Percentiles rank a stretch among this genome's conserved stretches.
Evolutionary conservation across 92 coral and sea anemone species (phyloP).

Genomic region (Ricordea florida): DNA sequence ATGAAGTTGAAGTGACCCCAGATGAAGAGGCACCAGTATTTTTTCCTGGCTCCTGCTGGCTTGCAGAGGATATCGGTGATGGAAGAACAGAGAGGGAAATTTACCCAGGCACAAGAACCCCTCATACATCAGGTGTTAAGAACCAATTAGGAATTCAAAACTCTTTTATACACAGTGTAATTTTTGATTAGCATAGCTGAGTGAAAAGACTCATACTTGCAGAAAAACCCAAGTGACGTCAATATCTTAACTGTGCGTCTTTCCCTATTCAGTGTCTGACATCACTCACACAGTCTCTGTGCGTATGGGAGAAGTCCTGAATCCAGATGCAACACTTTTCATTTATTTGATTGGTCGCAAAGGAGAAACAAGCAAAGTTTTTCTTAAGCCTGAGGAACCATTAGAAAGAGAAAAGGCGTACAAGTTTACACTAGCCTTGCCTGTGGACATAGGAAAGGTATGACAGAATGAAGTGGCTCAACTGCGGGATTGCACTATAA

Average conservation of each 20-base stretch:
- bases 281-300: slow-evolving; percentile 82
- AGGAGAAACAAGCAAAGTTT: slow-evolving; percentile 90
- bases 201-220: not conserved
- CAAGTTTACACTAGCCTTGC: slow-evolving; percentile 82
- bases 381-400: slow-evolving; percentile 77
- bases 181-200: no score
- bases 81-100: slow-evolving; percentile 74
- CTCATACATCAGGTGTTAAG: slow-evolving; percentile 27
- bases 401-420: slow-evolving; percentile 77
- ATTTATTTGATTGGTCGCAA: slow-evolving; percentile 77
- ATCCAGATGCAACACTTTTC: slow-evolving; percentile 76
- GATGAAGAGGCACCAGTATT: slow-evolving; percentile 76
- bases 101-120: slow-evolving; percentile 26
- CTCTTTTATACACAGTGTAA: no score
- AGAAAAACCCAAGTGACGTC: not conserved
- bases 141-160: no score
- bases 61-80: slow-evolving; percentile 76
- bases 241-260: no score
- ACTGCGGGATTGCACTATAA: no score
- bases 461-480: no score
- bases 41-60: slow-evolving; percentile 88
- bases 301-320: slow-evolving; percentile 81
- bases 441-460: slow-evolving; percentile 87
- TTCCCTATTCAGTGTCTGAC: slow-evolving; percentile 44
- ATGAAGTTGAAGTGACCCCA: slow-evolving; percentile 89